A percentile compares a stretch with the other conserved stretches of the same genome.
These are phyloP conservation scores for Sphecodes monilicornis DNA, from an alignment of 2,888 invertebrate species.

Conservation along the genomic window DNA sequence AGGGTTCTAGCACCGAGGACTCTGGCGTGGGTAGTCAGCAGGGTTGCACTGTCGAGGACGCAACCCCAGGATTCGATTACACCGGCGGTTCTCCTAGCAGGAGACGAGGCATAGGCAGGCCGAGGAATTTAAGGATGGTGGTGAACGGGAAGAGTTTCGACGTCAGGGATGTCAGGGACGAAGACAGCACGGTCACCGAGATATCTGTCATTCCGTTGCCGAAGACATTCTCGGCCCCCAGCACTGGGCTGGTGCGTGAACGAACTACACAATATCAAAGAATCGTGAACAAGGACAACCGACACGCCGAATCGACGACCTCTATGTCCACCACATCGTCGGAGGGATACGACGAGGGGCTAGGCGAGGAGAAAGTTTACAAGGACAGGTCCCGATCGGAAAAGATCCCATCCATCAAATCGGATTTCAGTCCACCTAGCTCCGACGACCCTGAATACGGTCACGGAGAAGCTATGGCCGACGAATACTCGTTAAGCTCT, in stretches of 20 bases:
- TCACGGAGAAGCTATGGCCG: slow-evolving; percentile 89
- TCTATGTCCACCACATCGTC: slow-evolving; percentile 83
- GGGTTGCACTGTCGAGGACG: slow-evolving; percentile 77
- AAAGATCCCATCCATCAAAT: slow-evolving; percentile 82
- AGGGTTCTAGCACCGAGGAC: slow-evolving; percentile 88
- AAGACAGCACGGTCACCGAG: slow-evolving; percentile 88
- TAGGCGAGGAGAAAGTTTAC: slow-evolving; percentile 90
- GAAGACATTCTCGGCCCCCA: slow-evolving; percentile 81
- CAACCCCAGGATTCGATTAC: slow-evolving; percentile 79
- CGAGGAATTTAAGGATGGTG: slow-evolving; percentile 90
- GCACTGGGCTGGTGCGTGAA: slow-evolving; percentile 85
- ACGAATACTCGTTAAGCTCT: slow-evolving; percentile 83
- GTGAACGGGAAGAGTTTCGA: slow-evolving; percentile 91
- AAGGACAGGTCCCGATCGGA: slow-evolving; percentile 89
- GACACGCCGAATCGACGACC: slow-evolving; percentile 81
- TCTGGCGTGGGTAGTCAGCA: slow-evolving; percentile 87
- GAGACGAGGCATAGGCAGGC: slow-evolving; percentile 84
- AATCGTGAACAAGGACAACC: slow-evolving; percentile 82
- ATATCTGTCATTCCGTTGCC: slow-evolving; percentile 88
- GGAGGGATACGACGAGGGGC: slow-evolving; percentile 85
- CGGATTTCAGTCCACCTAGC: slow-evolving; percentile 84
- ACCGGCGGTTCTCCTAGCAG: slow-evolving; percentile 80
- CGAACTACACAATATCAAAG: slow-evolving; percentile 85
- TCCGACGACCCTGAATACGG: slow-evolving; percentile 86
- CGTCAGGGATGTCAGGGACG: slow-evolving; percentile 89